Percentiles rank a stretch among this genome's conserved stretches.
phyloP scores from a whole-genome alignment of 2,888 invertebrate genomes.

The Parnassius glacialis region DNA sequence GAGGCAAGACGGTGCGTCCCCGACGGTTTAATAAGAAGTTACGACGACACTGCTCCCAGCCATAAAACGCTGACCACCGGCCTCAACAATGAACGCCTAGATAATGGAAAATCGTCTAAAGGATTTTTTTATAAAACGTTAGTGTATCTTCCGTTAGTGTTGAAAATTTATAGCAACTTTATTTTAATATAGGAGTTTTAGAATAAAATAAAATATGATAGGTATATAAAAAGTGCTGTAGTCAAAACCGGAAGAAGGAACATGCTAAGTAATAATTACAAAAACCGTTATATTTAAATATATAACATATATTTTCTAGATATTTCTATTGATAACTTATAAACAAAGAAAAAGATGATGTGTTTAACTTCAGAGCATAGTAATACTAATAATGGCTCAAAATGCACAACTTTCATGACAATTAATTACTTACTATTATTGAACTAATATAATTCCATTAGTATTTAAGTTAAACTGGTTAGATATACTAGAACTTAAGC shows the following conservation, averaged over 20 bases:
- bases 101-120: constrained; percentile 77
- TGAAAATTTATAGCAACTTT: constrained; percentile 58
- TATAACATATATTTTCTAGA: too few relatives aligned
- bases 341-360: too few relatives aligned
- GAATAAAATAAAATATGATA: constrained; percentile 17
- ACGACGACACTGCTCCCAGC: constrained; percentile 59
- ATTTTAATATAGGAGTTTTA: constrained; percentile 44
- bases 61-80: constrained; percentile 71
- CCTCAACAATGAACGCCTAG: constrained; percentile 65
- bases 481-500: constrained; percentile 9
- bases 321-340: too few relatives aligned
- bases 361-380: too few relatives aligned
- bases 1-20: constrained; percentile 62
- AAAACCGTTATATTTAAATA: too few relatives aligned
- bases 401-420: too few relatives aligned
- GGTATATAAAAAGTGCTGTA: too few relatives aligned
- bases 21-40: constrained; percentile 74
- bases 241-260: too few relatives aligned
- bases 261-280: too few relatives aligned
- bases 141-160: constrained; percentile 55
- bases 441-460: too few relatives aligned
- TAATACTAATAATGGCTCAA: too few relatives aligned
- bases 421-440: too few relatives aligned
- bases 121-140: constrained; percentile 71
- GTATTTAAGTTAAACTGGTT: neutral